Evolutionary conservation across 2,113 vertebrate genomes (phyloP), one percentile per base, ranked within the genome.

Genomic region (Ahaetulla prasina): DNA sequence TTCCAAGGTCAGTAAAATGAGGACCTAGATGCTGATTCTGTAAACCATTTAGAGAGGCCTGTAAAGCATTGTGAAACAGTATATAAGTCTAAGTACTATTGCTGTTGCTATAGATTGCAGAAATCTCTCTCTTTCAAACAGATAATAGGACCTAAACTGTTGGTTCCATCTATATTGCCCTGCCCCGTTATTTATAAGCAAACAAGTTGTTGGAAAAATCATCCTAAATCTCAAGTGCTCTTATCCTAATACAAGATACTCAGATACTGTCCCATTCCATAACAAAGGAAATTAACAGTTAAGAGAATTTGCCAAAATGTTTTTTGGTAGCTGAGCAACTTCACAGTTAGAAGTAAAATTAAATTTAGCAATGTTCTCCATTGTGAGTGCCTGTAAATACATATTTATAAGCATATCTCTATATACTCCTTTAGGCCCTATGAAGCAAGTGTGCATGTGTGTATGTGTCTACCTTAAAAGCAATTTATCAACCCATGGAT

Each of bases 401-500:
- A 27, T 23, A 84, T 84, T 20, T 80, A 9, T 43, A 80, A 43
- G 35, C 35, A 74, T 35, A 54, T 57, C 22, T 45, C 6, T 52
- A 53, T 80, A 55, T n/a, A 3, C 39, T 74, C 2, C 22, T 55
- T 16, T 22, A 45, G 54, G 22, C 45, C 68, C 2, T 39, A 23
- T 88, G 49, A 92, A 92, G 55, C 16, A 84, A 89, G 55, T 89
- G 63, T 89, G 49, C 23, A 43, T 57, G 88, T 88, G 35, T 92
- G 55, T 53, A 18, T 55, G 54, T 55, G 5, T 92, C 30, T 27
- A 57, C 89, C 53, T 57, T 50, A 57, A 85, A 74, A 60, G 68
- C 74, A n/a, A 85, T 85, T 86, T 50, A 55, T 85, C 74, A 93
- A 43, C 2, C 30, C 35, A 80, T 85, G 88, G 92, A 94, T 87